Conservation (phyloP, 2,113 vertebrate species). For the Ibidorhyncha struthersii region DNA sequence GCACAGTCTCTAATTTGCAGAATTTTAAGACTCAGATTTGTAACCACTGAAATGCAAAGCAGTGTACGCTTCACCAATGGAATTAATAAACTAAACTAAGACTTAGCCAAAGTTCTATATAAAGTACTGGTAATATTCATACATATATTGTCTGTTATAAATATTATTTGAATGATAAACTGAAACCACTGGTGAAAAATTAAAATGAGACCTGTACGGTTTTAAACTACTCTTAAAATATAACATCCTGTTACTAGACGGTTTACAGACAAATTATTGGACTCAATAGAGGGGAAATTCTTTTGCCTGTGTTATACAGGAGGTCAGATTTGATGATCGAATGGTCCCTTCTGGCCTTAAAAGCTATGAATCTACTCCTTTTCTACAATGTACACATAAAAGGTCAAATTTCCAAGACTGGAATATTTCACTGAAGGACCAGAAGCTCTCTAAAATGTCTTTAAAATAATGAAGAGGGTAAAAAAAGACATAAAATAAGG, state of each 20-base stretch:
- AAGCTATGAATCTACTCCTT: slow-evolving; percentile 29
- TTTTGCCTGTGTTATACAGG: neutral
- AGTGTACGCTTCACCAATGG: neutral
- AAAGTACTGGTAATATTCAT: neutral
- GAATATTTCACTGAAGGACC: slow-evolving; percentile 25
- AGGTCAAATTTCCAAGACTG: slow-evolving; percentile 46
- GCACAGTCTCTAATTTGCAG: neutral
- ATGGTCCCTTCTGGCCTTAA: slow-evolving; percentile 24
- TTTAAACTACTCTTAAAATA: slow-evolving; percentile 7
- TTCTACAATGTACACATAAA: slow-evolving; percentile 1
- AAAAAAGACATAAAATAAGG: neutral
- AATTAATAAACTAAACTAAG: slow-evolving; percentile 15
- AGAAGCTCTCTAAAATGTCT: neutral
- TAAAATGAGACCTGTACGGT: neutral
- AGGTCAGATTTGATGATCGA: slow-evolving; percentile 4
- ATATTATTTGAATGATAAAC: slow-evolving; percentile 20
- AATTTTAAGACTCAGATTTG: neutral
- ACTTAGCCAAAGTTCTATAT: neutral
- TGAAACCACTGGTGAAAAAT: neutral
- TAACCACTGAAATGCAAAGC: slow-evolving; percentile 11
- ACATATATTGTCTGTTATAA: neutral
- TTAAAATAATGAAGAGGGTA: neutral
- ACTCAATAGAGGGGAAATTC: neutral
- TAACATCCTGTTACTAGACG: slow-evolving; percentile 7
- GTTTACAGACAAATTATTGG: slow-evolving; percentile 24